Percentiles rank a stretch among this genome's conserved stretches.
phyloP scores from a whole-genome alignment of 2,113 vertebrate genomes.

The Phyllostomus discolor region DNA sequence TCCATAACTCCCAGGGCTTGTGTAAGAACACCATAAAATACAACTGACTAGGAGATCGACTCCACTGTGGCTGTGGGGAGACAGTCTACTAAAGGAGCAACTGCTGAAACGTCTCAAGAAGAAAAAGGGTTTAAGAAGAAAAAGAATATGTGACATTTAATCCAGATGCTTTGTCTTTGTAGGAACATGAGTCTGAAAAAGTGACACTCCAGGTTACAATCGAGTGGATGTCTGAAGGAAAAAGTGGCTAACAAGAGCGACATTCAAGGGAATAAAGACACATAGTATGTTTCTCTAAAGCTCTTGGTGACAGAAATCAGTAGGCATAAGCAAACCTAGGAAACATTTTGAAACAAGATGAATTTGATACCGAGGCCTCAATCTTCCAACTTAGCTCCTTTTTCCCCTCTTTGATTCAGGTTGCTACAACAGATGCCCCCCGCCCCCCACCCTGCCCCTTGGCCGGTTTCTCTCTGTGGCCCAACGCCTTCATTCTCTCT shows the following conservation, averaged over 20 bases:
- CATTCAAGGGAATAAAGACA: neutral
- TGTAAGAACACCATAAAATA: neutral
- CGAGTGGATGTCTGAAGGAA: neutral
- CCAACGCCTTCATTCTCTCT: neutral
- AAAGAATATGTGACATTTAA: constrained; percentile 14
- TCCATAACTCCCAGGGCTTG: neutral
- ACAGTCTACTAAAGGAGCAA: neutral
- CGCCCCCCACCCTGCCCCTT: fast-evolving
- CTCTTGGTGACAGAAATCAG: neutral
- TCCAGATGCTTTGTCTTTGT: neutral
- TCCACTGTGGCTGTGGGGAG: neutral
- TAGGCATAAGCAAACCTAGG: neutral
- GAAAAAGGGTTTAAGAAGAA: constrained; percentile 42
- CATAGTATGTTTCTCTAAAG: neutral
- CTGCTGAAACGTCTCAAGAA: constrained; percentile 9
- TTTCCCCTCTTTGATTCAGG: neutral
- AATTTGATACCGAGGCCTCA: neutral
- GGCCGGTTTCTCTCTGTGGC: neutral
- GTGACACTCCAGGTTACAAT: neutral
- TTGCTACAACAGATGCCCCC: neutral
- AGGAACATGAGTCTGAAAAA: neutral
- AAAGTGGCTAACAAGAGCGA: neutral
- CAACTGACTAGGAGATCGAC: neutral
- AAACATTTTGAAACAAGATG: neutral
- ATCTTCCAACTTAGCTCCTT: neutral